These are phyloP conservation scores for Tragulus kanchil DNA, from an alignment of 2,113 vertebrate species.

Conservation along the genomic window DNA sequence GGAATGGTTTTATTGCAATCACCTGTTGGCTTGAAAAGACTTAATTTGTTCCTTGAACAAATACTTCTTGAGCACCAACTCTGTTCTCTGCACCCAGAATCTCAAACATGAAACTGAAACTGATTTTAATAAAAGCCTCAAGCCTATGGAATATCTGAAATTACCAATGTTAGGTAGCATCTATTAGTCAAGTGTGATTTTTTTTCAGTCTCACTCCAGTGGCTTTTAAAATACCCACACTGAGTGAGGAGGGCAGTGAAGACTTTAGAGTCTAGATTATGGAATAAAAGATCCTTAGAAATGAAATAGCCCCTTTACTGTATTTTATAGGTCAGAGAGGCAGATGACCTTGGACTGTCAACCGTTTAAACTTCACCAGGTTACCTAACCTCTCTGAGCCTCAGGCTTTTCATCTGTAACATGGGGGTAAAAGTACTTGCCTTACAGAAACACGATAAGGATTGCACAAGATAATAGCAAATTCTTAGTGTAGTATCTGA, in stretches of 20 bases:
- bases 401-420: constrained; percentile 2
- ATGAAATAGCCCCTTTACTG: neutral
- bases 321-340: neutral
- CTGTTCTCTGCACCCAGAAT: constrained; percentile 1
- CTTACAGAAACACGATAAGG: constrained; percentile 6
- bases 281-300: constrained; percentile 26
- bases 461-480: constrained; percentile 12
- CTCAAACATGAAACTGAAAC: neutral
- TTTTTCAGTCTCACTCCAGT: constrained; percentile 32
- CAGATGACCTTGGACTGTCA: neutral
- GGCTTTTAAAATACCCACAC: constrained; percentile 4
- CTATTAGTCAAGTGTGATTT: neutral
- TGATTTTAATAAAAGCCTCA: constrained; percentile 7
- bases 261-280: neutral
- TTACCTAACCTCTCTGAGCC: constrained; percentile 4
- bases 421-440: neutral
- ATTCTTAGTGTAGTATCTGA: constrained; percentile 31
- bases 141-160: constrained; percentile 46
- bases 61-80: neutral
- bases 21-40: neutral
- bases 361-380: neutral
- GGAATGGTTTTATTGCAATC: neutral
- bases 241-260: neutral
- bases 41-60: constrained; percentile 43
- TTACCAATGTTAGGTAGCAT: constrained; percentile 6